A percentile compares a stretch with the other conserved stretches of the same genome.
Evolutionary conservation across 2,797 vertebrate genomes (phyloP).

Genomic region (Borostomias antarcticus): DNA sequence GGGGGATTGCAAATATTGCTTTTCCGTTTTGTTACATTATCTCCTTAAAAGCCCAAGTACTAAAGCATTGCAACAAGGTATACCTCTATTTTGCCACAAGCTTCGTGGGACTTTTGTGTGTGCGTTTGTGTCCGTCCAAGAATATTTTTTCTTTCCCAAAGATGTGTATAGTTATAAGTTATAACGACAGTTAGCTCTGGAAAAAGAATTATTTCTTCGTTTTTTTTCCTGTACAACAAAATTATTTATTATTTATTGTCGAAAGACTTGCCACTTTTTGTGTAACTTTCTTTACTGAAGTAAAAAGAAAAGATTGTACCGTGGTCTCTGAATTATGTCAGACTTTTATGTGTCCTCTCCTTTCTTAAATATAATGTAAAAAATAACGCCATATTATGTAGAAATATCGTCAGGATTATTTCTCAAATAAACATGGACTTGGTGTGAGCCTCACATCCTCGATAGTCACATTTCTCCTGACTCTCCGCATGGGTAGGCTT

Average conservation of each 20-base stretch:
- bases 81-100: slow-evolving; percentile 97
- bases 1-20: slow-evolving; percentile 73
- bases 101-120: slow-evolving; percentile 88
- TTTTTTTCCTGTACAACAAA: slow-evolving; percentile 92
- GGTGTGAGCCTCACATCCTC: slow-evolving; percentile 57
- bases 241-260: slow-evolving; percentile 99
- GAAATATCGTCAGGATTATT: slow-evolving; percentile 83
- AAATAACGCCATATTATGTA: slow-evolving; percentile 76
- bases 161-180: slow-evolving; percentile 95
- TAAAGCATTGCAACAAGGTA: slow-evolving; percentile 97
- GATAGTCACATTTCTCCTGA: not conserved
- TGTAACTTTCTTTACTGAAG: slow-evolving; percentile 95
- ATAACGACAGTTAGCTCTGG: slow-evolving; percentile 80
- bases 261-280: slow-evolving; percentile 95
- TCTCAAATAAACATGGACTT: slow-evolving; percentile 85
- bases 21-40: slow-evolving; percentile 75
- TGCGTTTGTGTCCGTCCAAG: slow-evolving; percentile 88
- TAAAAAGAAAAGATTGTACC: slow-evolving; percentile 81
- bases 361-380: slow-evolving; percentile 81
- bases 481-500: not conserved
- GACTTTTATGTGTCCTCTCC: slow-evolving; percentile 76
- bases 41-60: slow-evolving; percentile 81
- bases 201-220: slow-evolving; percentile 69
- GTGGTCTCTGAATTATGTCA: slow-evolving; percentile 87
- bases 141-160: slow-evolving; percentile 87